phyloP scores from a whole-genome alignment of 2,113 vertebrate genomes.

The Lonchura striata region DNA sequence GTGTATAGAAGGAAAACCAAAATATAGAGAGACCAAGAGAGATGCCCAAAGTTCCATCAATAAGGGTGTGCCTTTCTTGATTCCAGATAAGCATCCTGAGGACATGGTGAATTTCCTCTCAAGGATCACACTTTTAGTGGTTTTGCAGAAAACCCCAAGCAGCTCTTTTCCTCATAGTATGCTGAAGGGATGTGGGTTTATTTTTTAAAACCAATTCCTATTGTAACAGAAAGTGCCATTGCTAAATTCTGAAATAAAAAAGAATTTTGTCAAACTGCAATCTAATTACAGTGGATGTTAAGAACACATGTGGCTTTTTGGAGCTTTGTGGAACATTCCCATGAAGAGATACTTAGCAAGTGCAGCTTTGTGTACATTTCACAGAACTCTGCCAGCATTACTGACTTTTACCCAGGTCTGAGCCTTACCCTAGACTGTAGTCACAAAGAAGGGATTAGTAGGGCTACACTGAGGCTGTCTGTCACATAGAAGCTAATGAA shows the following conservation, averaged over 20 bases:
- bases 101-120: neutral
- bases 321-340: constrained; percentile 57
- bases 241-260: constrained; percentile 36
- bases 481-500: constrained; percentile 71
- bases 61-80: neutral
- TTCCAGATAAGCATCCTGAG: neutral
- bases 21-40: neutral
- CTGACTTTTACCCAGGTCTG: constrained; percentile 59
- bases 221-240: constrained; percentile 8
- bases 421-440: constrained; percentile 43
- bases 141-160: neutral
- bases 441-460: constrained; percentile 65
- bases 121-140: neutral
- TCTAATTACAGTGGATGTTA: constrained; percentile 21
- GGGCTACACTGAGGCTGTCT: constrained; percentile 47
- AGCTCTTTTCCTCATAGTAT: neutral
- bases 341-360: constrained; percentile 64
- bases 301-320: constrained; percentile 29
- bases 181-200: neutral
- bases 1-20: neutral
- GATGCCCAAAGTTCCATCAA: neutral
- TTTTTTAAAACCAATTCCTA: constrained; percentile 1
- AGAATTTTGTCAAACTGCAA: constrained; percentile 21
- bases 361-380: constrained; percentile 74
- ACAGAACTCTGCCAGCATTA: constrained; percentile 55